Conservation (phyloP, 37 sponge, comb jelly and placozoan species). For the Ephydatia muelleri region DNA sequence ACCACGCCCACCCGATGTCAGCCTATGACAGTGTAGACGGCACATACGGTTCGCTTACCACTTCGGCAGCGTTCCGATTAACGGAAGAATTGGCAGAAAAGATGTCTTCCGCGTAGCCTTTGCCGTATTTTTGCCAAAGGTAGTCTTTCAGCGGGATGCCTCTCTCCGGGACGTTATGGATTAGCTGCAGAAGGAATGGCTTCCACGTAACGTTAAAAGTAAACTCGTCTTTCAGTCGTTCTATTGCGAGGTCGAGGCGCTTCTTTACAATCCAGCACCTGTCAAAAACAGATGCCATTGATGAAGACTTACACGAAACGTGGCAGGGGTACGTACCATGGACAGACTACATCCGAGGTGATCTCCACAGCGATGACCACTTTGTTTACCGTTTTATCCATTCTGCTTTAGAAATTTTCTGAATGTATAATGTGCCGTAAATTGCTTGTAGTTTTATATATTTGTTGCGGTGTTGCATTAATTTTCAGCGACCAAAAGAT, state of each 20-base stretch:
- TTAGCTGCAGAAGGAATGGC: conserved; percentile 70
- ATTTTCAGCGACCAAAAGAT: too few relatives aligned
- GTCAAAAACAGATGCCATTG: too few relatives aligned
- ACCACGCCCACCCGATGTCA: too few relatives aligned
- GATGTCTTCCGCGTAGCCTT: conserved; percentile 31
- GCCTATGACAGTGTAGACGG: too few relatives aligned
- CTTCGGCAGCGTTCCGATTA: conserved; percentile 12
- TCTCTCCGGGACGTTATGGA: conserved; percentile 51
- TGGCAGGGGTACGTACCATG: conserved; percentile 16
- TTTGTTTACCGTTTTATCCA: not conserved
- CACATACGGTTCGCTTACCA: too few relatives aligned
- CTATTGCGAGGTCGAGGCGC: conserved; percentile 19
- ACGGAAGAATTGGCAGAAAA: conserved; percentile 24
- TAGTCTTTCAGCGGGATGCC: conserved; percentile 55
- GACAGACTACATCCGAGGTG: conserved; percentile 43
- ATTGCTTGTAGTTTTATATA: too few relatives aligned
- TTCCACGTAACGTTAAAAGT: conserved; percentile 64
- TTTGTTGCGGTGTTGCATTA: too few relatives aligned
- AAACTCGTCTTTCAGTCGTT: conserved; percentile 42
- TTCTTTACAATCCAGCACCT: conserved; percentile 39
- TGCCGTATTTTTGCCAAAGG: conserved; percentile 44
- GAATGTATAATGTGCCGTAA: too few relatives aligned
- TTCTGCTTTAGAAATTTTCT: too few relatives aligned
- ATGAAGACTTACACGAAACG: too few relatives aligned
- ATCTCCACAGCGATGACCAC: conserved; percentile 21